These are phyloP conservation scores for Megaceryle maxima DNA, from an alignment of 2,113 vertebrate species.

Conservation along the genomic window DNA sequence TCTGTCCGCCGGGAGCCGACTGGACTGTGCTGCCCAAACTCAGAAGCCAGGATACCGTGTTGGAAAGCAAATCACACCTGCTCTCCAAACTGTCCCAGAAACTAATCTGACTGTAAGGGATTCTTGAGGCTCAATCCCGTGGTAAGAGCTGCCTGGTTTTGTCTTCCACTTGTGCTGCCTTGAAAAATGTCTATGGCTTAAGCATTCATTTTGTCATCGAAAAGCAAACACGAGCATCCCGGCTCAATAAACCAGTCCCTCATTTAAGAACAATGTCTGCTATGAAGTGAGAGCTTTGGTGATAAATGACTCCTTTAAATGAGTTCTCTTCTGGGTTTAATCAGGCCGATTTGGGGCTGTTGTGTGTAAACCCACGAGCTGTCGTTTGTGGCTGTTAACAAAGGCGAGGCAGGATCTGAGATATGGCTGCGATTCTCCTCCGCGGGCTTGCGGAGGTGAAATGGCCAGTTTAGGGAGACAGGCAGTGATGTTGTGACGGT, in stretches of 20 bases:
- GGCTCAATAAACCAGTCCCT: neutral
- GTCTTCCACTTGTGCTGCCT: neutral
- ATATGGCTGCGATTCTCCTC: neutral
- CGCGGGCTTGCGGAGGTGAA: neutral
- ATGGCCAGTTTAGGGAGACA: neutral
- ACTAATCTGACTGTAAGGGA: slow-evolving; percentile 11
- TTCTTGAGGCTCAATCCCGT: neutral
- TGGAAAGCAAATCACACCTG: slow-evolving; percentile 11
- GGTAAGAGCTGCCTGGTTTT: neutral
- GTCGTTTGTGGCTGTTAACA: neutral
- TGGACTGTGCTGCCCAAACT: slow-evolving; percentile 44
- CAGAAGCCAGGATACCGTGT: slow-evolving; percentile 9
- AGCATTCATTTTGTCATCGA: neutral
- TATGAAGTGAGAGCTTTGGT: neutral
- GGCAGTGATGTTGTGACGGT: neutral
- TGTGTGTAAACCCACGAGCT: neutral
- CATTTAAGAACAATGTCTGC: neutral
- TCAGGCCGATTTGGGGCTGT: neutral
- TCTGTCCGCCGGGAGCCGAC: neutral
- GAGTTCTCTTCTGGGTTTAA: neutral
- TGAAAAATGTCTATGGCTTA: neutral
- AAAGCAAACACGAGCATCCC: neutral
- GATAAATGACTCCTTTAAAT: neutral
- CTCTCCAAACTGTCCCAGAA: slow-evolving; percentile 26
- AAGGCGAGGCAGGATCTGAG: neutral